Base-by-base conservation (phyloP, 2,113 vertebrate genomes). In the Lasiurus borealis region DNA sequence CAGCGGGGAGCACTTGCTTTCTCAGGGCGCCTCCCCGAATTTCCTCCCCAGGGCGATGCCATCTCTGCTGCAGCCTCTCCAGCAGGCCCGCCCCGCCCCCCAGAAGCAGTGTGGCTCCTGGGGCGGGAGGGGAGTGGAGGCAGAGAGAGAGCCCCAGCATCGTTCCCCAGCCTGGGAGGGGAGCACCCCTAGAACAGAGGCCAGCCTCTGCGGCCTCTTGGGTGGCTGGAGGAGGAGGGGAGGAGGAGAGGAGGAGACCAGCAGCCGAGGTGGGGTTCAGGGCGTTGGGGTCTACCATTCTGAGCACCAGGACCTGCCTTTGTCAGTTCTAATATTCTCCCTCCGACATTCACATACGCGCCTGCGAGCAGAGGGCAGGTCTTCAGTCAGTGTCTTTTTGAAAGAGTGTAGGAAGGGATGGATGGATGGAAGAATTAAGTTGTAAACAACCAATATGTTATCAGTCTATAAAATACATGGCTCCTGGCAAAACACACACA, bases 361-460 rank as follows among this genome's bases (percentile, higher is more conserved):
- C 40, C 64, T 31, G 18, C 31, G 76, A 72, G 31, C 5, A 96
- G 36, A 46, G 6, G 31, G 5, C 46, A 90, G 59, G 21, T 48
- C 88, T 36, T 85, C 83, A 82, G 3, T 18, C n/a, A n/a, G n/a
- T n/a, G n/a, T n/a, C n/a, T n/a, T 73, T 50, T 73, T 25, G 15
- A 69, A 52, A 66, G 23, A 36, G 50, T 15, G 59, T 11, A 62
- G 25, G 23, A 21, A 34, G 57, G 73, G 5, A 68, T 59, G 57
- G 23, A 25, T n/a, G 27, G 29, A 25, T 88, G 52, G 14, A 31
- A n/a, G 25, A 14, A 94, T 87, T 80, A 73, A 66, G 10, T 81
- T 95, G 81, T 87, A 82, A 81, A 46, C 34, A 91, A 10, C 71
- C 85, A 91, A 68, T 46, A 44, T 29, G 62, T 71, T 77, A 78